Base-by-base conservation (phyloP, 2,888 invertebrate species). In the Synergus umbraculus region DNA sequence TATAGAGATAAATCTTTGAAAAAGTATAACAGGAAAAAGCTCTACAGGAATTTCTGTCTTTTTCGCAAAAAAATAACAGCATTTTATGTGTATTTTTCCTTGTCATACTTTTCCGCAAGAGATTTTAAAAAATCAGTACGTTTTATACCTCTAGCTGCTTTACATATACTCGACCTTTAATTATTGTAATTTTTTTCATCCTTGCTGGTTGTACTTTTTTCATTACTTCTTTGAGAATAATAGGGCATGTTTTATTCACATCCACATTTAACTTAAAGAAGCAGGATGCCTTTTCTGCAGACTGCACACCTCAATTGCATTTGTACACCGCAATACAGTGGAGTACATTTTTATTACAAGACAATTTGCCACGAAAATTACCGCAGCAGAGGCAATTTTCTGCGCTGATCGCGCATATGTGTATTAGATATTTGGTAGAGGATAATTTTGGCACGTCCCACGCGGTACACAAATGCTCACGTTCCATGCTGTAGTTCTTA, bases 391-490 rank as follows among this genome's bases (percentile, higher is more conserved):
- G 41, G 73, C 73, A 73, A 73, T 73, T 73, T 73, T 73, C 73
- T 49, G 15, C 73, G 73, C 37, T 54, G 73, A 54, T 73, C 73
- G 73, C 54, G 54, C 73, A 69, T 65, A 78, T 43, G 77, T 77
- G 79, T 81, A 80, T 81, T 79, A 82, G 78, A 80, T 79, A 81
- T 81, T 80, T 78, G 80, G 82, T 83, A 77, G 85, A 83, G 82
- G 83, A 85, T 87, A 86, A 87, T 83, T 87, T 86, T 86, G 87
- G 87, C 83, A 83, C 86, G 83, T 85, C 85, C 84, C 85, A 87
- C 85, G 85, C 84, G 79, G 80, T 80, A 79, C 79, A 76, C 83
- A 81, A 80, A 80, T 82, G 77, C 78, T 84, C 76, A 81, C 77
- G 81, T 82, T 77, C 69, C 80, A 77, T 80, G 81, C 79, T 81